phyloP scores from a whole-genome alignment of 2,797 vertebrate genomes.

The Botia kubotai region DNA sequence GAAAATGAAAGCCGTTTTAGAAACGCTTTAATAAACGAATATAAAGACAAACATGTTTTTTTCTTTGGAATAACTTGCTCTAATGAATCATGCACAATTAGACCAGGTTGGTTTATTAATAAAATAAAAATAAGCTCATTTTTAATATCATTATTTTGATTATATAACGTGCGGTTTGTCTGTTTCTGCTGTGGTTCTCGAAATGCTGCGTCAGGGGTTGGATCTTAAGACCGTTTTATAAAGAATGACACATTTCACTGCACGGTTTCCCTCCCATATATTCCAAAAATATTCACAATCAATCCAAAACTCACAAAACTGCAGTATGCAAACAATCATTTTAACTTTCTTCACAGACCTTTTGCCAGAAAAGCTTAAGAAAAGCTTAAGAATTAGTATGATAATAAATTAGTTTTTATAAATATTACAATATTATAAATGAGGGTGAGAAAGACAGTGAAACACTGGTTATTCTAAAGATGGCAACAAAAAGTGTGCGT shows the following conservation, averaged over 20 bases:
- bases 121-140: slow-evolving; percentile 33
- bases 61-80: not conserved
- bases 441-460: slow-evolving; percentile 3
- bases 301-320: not conserved
- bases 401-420: not conserved
- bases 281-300: slow-evolving; percentile 19
- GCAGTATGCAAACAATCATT: slow-evolving; percentile 1
- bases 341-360: slow-evolving; percentile 13
- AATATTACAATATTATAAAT: not conserved
- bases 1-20: not conserved
- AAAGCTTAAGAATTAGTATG: slow-evolving; percentile 9
- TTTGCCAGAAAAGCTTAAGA: not conserved
- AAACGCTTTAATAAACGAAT: not conserved
- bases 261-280: not conserved
- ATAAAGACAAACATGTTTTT: not conserved
- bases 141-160: not conserved
- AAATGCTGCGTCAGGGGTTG: slow-evolving; percentile 6
- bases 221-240: slow-evolving; percentile 1
- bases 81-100: not conserved
- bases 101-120: not conserved
- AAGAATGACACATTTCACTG: slow-evolving; percentile 12
- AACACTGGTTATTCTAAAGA: slow-evolving; percentile 3
- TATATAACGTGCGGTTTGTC: not conserved
- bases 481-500: slow-evolving; percentile 26
- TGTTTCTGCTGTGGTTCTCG: slow-evolving; percentile 15